Evolutionary conservation across 1,140 invertebrate species (phyloP).

Genomic region (Zaprionus africanus): DNA sequence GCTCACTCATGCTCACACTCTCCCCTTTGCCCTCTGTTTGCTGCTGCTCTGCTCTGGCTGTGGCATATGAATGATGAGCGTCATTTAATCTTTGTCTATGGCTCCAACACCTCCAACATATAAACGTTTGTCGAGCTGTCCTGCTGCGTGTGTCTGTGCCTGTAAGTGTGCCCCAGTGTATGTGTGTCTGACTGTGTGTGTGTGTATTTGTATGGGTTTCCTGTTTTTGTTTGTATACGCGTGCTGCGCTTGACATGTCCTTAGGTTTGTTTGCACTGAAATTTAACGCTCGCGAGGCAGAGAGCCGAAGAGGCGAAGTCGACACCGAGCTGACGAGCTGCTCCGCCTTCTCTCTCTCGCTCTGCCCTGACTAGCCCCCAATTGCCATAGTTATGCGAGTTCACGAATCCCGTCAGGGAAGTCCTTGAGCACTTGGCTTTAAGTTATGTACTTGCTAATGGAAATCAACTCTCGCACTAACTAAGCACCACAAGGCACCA

Average conservation of each 20-base stretch:
- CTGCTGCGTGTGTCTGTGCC: background rate
- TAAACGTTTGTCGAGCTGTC: slow-evolving; percentile 40
- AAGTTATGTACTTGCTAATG: slow-evolving; percentile 76
- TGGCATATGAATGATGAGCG: slow-evolving; percentile 81
- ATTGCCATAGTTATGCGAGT: slow-evolving; percentile 56
- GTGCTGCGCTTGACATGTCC: slow-evolving; percentile 79
- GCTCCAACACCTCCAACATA: slow-evolving; percentile 70
- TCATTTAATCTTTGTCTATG: slow-evolving; percentile 82
- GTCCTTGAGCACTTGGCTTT: slow-evolving; percentile 56
- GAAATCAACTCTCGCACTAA: slow-evolving; percentile 46
- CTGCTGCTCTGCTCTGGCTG: slow-evolving; percentile 21
- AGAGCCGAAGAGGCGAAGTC: background rate
- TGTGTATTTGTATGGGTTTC: slow-evolving; percentile 41
- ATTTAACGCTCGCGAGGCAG: slow-evolving; percentile 58
- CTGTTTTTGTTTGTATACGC: slow-evolving; percentile 63
- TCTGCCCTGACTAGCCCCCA: slow-evolving; percentile 18
- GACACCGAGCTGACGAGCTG: background rate
- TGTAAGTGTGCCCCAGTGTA: background rate
- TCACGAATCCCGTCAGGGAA: slow-evolving; percentile 29
- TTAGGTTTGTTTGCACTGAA: slow-evolving; percentile 77
- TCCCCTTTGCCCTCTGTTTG: background rate
- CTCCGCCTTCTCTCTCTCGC: background rate
- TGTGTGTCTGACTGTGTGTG: slow-evolving; percentile 5
- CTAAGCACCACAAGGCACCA: slow-evolving; percentile 8
- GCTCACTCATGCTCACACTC: background rate